Evolutionary conservation across 2,113 vertebrate genomes (phyloP).

Genomic region (Chloebia gouldiae): DNA sequence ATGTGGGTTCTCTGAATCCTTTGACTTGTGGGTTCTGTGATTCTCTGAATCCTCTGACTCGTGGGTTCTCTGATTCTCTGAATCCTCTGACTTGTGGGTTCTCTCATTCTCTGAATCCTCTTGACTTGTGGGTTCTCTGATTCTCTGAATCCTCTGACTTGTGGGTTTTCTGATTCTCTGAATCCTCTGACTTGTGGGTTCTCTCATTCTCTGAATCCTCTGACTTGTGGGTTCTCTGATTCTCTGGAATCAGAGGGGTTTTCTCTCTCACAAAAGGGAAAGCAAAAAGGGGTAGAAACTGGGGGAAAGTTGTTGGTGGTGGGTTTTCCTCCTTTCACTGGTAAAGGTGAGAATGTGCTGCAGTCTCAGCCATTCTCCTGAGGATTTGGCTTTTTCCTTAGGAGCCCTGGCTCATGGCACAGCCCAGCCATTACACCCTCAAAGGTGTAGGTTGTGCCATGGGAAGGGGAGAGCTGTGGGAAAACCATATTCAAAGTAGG

Average conservation of each 20-base stretch:
- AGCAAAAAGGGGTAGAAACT: not conserved
- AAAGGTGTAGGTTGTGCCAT: not conserved
- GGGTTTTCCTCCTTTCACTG: not conserved
- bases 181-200: no score
- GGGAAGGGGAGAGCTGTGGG: not conserved
- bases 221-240: not conserved
- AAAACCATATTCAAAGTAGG: fast-evolving
- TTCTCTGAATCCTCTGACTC: no score
- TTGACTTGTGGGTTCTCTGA: not conserved
- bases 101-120: no score
- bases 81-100: no score
- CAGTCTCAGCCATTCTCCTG: not conserved
- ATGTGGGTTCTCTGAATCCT: no score
- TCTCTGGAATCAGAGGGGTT: not conserved
- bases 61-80: not conserved
- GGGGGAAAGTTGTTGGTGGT: fast-evolving
- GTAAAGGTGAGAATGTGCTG: not conserved
- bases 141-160: no score
- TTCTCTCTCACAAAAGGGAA: not conserved
- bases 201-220: no score
- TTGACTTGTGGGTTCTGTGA: no score
- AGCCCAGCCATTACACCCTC: not conserved
- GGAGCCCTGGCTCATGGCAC: not conserved
- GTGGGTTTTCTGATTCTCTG: not conserved
- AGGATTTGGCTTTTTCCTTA: not conserved